These are phyloP conservation scores for Serilophus lunatus DNA, from an alignment of 2,113 vertebrate species.

Conservation along the genomic window DNA sequence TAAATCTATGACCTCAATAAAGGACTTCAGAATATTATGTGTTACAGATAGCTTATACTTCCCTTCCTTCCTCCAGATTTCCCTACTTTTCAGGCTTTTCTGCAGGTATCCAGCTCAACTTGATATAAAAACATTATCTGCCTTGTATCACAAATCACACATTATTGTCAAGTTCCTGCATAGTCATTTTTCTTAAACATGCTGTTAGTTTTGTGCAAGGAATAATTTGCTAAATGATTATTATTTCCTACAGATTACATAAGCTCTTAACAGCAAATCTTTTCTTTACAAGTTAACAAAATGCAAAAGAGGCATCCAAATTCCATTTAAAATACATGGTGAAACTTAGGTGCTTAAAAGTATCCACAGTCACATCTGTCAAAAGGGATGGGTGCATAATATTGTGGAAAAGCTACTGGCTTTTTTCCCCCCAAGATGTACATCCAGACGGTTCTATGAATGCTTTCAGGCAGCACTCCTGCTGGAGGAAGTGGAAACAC, in stretches of 20 bases:
- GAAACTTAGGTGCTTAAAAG: background rate
- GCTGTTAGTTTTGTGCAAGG: background rate
- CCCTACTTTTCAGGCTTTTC: background rate
- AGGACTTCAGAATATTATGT: background rate
- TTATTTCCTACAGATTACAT: constrained; percentile 24
- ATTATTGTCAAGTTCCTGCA: background rate
- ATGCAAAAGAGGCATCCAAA: background rate
- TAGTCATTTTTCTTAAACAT: background rate
- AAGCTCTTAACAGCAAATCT: background rate
- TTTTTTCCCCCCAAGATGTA: background rate
- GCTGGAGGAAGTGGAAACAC: background rate
- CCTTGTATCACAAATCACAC: background rate
- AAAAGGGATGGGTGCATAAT: background rate
- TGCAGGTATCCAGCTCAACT: background rate
- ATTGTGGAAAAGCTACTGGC: background rate
- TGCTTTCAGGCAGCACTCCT: background rate
- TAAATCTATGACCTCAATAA: background rate
- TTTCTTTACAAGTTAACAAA: constrained; percentile 21
- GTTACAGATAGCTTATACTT: background rate
- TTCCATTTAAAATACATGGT: background rate
- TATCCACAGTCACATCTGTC: background rate
- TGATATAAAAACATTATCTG: background rate
- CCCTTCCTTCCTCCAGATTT: background rate
- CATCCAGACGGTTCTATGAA: background rate
- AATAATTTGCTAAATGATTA: constrained; percentile 8